These are phyloP conservation scores for Papilio polytes DNA, from an alignment of 1,140 invertebrate species.

Conservation along the genomic window DNA sequence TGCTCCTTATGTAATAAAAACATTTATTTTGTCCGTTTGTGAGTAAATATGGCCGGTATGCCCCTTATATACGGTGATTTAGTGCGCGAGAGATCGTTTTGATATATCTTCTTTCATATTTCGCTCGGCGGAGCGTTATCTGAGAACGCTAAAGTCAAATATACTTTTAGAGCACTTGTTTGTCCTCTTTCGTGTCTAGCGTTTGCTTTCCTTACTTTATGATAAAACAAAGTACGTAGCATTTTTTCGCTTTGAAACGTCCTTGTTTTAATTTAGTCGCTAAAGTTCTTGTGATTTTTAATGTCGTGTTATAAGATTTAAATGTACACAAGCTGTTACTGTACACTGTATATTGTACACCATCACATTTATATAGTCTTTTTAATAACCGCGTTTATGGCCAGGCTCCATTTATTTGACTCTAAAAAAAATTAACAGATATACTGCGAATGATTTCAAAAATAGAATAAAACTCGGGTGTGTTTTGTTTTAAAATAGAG, in stretches of 20 bases:
- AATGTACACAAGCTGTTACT: not conserved
- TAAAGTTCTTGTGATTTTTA: constrained; percentile 5
- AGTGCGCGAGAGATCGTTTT: constrained; percentile 80
- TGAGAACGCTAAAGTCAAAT: constrained; percentile 72
- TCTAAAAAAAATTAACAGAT: not conserved
- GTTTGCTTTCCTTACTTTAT: constrained; percentile 35
- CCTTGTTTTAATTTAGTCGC: constrained; percentile 6
- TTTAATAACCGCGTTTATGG: not conserved
- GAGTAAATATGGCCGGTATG: constrained; percentile 80
- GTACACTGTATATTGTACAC: not conserved
- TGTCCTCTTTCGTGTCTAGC: constrained; percentile 44
- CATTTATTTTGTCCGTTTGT: constrained; percentile 82
- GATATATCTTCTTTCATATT: constrained; percentile 81
- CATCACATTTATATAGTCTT: not conserved
- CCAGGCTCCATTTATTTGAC: not conserved
- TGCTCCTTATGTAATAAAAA: constrained; percentile 83
- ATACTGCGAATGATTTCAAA: no score
- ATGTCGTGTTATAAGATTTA: not conserved
- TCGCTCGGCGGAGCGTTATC: constrained; percentile 77
- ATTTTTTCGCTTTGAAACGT: constrained; percentile 29
- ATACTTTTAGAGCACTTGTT: constrained; percentile 52
- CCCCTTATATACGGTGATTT: constrained; percentile 83
- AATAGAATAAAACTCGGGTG: no score
- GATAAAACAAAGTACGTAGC: not conserved
- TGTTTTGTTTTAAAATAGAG: no score